Conservation (phyloP, 2,113 vertebrate genomes). For the Scatophagus argus region DNA sequence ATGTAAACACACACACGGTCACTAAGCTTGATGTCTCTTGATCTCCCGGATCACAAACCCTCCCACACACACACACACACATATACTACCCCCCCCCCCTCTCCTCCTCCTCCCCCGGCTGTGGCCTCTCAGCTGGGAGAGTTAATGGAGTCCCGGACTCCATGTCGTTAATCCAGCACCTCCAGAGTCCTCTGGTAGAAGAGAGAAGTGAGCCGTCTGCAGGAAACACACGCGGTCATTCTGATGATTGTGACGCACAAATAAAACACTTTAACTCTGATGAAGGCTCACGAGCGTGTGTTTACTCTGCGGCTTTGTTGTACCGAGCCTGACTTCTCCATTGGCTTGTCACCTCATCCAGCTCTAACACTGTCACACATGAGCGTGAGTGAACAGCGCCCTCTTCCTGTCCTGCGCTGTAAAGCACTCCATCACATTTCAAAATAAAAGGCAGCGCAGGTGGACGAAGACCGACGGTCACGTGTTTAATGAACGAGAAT, state of each 20-base stretch:
- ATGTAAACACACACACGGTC: conserved; percentile 4
- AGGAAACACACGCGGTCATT: too few relatives aligned
- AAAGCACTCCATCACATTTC: conserved; percentile 1
- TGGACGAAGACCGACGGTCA: background rate
- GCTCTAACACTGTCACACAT: background rate
- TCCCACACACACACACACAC: conserved; percentile 24
- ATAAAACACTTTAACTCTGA: too few relatives aligned
- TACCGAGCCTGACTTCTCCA: background rate
- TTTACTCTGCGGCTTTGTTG: too few relatives aligned
- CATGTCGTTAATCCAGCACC: too few relatives aligned
- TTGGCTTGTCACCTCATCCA: background rate
- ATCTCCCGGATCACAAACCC: background rate
- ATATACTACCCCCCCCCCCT: background rate
- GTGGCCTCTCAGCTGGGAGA: conserved; percentile 5
- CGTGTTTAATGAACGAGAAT: background rate
- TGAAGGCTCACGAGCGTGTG: too few relatives aligned
- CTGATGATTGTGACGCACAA: too few relatives aligned
- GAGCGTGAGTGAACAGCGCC: background rate
- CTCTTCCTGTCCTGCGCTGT: background rate
- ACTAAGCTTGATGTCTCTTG: background rate
- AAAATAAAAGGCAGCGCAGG: conserved; percentile 38
- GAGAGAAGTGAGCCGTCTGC: too few relatives aligned
- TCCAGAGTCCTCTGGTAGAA: too few relatives aligned
- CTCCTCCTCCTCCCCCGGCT: background rate
- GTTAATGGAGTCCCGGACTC: conserved; percentile 1